Evolutionary conservation across 2,797 vertebrate species (phyloP), one percentile per base, ranked within the genome.

Genomic region (Brotula barbata): DNA sequence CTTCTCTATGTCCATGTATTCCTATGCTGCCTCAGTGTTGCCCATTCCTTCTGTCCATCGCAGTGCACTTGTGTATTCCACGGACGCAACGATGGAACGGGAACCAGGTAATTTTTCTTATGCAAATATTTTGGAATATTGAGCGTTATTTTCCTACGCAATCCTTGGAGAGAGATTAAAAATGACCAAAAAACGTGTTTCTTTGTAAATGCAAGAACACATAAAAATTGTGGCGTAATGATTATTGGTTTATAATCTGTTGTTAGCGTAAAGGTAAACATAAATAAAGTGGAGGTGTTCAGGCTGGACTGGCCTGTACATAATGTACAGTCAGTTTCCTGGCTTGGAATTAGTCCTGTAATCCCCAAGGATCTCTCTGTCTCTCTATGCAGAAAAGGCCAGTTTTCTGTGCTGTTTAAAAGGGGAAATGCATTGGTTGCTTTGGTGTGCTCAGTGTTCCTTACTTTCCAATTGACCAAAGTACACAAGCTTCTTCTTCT

Each of bases 31-130:
- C 82, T 92, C 57, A 76, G 85, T 58, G 80, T 84, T 68, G 84
- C 73, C 58, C 49, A 48, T n/a, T 74, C 91, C 0, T 94, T 92
- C 49, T 99, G 97, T 71, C 97, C 97, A 23, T 93, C 96, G 1
- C 96, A 94, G 81, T 99, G 97, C 70, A 93, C 90, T 78, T 99
- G 97, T 12, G 88, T 91, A 70, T 91, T 91, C 73, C 93, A 93
- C 15, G 90, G 93, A 81, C 92, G 88, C 55, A 88, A 85, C 4
- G 94, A 95, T 28, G 94, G 92, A 77, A 79, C 86, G 0, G 93
- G 92, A 73, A 85, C 89, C 82, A 96, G 96, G 97, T 98, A 95
- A 94, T 57, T 0, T 51, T 1, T 45, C 15, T 71, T 41, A n/a
- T n/a, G n/a, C n/a, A n/a, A n/a, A n/a, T n/a, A n/a, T n/a, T n/a